Conservation (phyloP, 35 echinoderm and acorn worm genomes). For the Heliocidaris tuberculata region DNA sequence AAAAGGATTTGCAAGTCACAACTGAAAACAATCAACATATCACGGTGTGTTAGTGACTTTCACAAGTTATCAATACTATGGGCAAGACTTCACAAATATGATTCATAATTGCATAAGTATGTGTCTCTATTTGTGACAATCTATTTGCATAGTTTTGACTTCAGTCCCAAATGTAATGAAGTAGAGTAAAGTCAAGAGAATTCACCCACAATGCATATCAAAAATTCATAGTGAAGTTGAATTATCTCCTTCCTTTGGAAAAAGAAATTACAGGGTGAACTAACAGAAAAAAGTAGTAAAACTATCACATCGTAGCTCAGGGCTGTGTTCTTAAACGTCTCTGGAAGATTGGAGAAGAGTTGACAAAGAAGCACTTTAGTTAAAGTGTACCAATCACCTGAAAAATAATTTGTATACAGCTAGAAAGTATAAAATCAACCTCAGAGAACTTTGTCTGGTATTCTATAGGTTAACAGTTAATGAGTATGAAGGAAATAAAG, state of each 20-base stretch:
- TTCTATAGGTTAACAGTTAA: no score
- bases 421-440: no score
- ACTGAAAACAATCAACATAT: not conserved
- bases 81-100: not conserved
- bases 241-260: not conserved
- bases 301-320: not conserved
- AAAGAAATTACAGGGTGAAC: not conserved
- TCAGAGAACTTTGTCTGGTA: no score
- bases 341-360: not conserved
- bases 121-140: not conserved
- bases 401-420: no score
- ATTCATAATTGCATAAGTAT: not conserved
- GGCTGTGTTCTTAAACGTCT: not conserved
- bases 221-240: not conserved
- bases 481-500: no score
- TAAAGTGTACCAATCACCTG: no score
- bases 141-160: not conserved
- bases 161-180: not conserved
- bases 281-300: no score
- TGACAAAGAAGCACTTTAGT: not conserved
- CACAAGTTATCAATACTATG: not conserved
- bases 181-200: not conserved
- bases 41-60: not conserved
- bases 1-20: not conserved
- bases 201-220: not conserved